Evolutionary conservation across 2,113 vertebrate species (phyloP), one percentile per base, ranked within the genome.

Genomic region (Sciurus niger): DNA sequence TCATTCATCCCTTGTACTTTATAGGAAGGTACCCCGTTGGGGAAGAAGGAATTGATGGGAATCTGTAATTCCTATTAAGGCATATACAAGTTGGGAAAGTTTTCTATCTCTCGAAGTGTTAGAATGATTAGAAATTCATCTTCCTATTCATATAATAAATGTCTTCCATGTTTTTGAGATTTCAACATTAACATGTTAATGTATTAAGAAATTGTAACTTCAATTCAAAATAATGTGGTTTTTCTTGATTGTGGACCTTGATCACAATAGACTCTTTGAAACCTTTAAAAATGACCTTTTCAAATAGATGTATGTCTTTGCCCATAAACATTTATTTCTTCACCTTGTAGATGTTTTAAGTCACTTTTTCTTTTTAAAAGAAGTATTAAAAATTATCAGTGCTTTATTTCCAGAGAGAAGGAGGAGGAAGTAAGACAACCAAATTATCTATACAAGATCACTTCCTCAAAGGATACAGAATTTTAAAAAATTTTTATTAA

Each of bases 271-370:
- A 91, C 65, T 94, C 32, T 79, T 77, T 74, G 55, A 96, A 97
- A 28, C 55, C 76, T 87, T 93, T 85, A 76, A 94, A 96, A 96
- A 55, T 89, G 78, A 82, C 72, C 83, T 89, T 95, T 92, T 96
- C 58, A 76, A 77, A 63, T 77, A 93, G 80, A 48, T 92, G 93
- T 77, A 84, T 89, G 65, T 72, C 68, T 89, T 92, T 95, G 32
- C 34, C 55, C 22, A 25, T 92, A 86, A 95, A 94, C 51, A 85
- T 92, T 95, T 92, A 84, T 92, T 73, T 83, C 28, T 22, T 89
- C 76, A 60, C 48, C 67, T 96, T 88, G 48, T 95, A 80, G 73
- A 24, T 96, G 18, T 72, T 87, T 95, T 37, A 37, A 37, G 37
- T 37, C 37, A 37, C 37, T 37, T 37, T 37, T 37, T 37, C 37